Evolutionary conservation across 1,140 invertebrate genomes (phyloP).

Genomic region (Penaeus chinensis): DNA sequence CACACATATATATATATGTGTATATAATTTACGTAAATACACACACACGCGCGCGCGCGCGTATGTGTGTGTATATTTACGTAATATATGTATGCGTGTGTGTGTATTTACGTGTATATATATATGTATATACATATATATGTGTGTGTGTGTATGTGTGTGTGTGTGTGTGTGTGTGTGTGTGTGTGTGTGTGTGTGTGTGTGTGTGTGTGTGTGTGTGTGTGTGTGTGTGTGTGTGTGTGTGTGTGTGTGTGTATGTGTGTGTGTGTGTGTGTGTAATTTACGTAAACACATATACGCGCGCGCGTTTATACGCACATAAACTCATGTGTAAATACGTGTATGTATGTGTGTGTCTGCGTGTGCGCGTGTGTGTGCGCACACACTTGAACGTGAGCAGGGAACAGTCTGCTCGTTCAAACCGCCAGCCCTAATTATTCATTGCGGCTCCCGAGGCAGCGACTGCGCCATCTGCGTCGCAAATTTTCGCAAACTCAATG

Average conservation of each 20-base stretch:
- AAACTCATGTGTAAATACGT: too few relatives aligned
- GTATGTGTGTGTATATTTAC: constrained; percentile 13
- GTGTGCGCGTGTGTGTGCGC: too few relatives aligned
- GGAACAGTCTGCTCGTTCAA: too few relatives aligned
- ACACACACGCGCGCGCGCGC: neutral
- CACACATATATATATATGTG: constrained; percentile 30
- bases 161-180: neutral
- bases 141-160: constrained; percentile 2
- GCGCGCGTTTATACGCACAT: too few relatives aligned
- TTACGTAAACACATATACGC: too few relatives aligned
- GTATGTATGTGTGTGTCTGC: too few relatives aligned
- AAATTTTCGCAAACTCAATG: too few relatives aligned
- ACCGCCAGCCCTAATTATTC: too few relatives aligned
- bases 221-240: neutral
- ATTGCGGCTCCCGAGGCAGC: too few relatives aligned
- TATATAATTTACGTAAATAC: constrained; percentile 39
- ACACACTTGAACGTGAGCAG: too few relatives aligned
- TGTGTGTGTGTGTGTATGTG: neutral
- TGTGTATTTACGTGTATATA: neutral
- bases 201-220: neutral
- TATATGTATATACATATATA: neutral
- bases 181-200: neutral
- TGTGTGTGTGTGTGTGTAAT: neutral
- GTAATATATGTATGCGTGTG: neutral
- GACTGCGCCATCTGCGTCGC: too few relatives aligned